Conservation (phyloP, 2,113 vertebrate genomes). For the Hyla sarda region DNA sequence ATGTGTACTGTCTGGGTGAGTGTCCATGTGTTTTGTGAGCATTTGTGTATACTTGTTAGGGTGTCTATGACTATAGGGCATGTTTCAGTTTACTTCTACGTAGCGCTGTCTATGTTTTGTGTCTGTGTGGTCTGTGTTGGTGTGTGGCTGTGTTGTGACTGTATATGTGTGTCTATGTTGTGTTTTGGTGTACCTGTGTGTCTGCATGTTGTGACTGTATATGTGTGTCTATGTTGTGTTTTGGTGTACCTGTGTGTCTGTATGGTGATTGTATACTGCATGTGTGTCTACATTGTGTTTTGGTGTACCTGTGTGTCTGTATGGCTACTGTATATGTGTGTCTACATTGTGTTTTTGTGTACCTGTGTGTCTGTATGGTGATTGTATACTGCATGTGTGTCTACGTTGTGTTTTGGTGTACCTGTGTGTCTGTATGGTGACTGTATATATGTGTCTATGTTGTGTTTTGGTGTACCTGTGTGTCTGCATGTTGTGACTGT, state of each 20-base stretch:
- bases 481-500: too few species aligned
- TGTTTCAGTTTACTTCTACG: not conserved
- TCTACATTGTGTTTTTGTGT: too few species aligned
- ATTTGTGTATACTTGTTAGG: not conserved
- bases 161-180: not conserved
- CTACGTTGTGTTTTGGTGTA: not conserved
- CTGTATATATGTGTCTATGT: not conserved
- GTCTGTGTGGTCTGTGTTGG: too few species aligned
- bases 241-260: not conserved
- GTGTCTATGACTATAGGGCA: too few species aligned
- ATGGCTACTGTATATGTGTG: too few species aligned
- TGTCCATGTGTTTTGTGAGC: not conserved
- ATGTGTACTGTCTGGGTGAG: too few species aligned
- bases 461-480: not conserved
- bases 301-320: too few species aligned
- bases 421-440: not conserved
- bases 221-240: not conserved
- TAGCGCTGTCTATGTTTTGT: not conserved
- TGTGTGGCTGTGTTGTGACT: not conserved
- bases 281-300: not conserved
- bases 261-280: not conserved
- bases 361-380: not conserved
- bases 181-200: not conserved
- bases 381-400: not conserved
- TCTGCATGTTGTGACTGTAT: not conserved